Conservation (phyloP, 2,797 vertebrate genomes). For the Enteromius trimaculatus region DNA sequence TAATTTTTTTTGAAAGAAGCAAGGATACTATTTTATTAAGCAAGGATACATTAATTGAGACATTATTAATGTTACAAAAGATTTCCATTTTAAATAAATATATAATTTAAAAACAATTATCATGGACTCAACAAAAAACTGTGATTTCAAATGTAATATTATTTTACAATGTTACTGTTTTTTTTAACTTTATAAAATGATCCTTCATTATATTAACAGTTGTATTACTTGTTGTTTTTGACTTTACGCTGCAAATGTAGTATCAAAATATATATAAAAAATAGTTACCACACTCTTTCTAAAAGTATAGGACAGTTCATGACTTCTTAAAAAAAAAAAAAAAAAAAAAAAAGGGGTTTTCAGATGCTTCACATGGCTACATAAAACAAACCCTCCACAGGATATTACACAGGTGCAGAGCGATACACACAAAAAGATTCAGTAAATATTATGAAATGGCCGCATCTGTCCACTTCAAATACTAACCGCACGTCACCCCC, state of each 20-base stretch:
- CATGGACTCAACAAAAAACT: background rate
- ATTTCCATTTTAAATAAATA: background rate
- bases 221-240: background rate
- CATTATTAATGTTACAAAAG: background rate
- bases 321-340: background rate
- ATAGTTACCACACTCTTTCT: background rate
- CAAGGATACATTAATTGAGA: background rate
- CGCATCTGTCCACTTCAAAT: constrained; percentile 39
- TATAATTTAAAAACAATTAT: background rate
- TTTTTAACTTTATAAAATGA: background rate
- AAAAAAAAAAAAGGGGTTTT: background rate
- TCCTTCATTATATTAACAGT: background rate
- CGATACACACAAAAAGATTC: constrained; percentile 31
- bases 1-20: background rate
- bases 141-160: background rate
- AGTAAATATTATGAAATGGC: constrained; percentile 41
- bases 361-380: constrained; percentile 1
- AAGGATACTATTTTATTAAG: background rate
- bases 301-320: background rate
- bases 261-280: background rate
- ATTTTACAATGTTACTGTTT: background rate
- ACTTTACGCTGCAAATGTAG: background rate
- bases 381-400: background rate
- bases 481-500: constrained; percentile 19
- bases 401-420: constrained; percentile 44